Percentiles rank a stretch among this genome's conserved stretches.
These are phyloP conservation scores for Pteruthius melanotis DNA, from an alignment of 2,113 vertebrate genomes.

Conservation along the genomic window DNA sequence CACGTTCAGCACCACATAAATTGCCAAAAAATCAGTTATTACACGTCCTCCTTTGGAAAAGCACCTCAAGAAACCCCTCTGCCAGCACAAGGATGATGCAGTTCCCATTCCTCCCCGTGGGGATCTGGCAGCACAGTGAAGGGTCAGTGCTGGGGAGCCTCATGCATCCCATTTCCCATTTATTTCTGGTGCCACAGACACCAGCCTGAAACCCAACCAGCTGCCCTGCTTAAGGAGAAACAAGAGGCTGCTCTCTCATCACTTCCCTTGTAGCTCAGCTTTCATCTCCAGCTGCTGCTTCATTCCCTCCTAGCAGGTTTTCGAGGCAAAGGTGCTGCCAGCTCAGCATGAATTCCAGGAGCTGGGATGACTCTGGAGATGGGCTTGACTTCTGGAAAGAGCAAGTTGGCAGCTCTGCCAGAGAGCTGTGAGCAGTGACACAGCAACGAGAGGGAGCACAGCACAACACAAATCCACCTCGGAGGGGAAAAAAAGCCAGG, in stretches of 20 bases:
- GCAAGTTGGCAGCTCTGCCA: not conserved
- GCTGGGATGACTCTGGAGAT: not conserved
- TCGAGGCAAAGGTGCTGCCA: not conserved
- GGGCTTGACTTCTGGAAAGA: not conserved
- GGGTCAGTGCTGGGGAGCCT: rapidly evolving
- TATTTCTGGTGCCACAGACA: not conserved
- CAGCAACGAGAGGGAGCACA: not conserved
- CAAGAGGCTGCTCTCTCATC: not conserved
- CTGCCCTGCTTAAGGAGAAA: not conserved
- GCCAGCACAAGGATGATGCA: rapidly evolving
- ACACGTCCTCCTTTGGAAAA: rapidly evolving
- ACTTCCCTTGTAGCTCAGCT: not conserved
- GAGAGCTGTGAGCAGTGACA: not conserved
- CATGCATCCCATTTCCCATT: rapidly evolving
- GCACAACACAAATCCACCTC: not conserved
- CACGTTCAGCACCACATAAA: rapidly evolving
- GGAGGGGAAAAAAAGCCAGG: not conserved
- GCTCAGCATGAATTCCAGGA: rapidly evolving
- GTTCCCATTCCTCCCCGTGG: rapidly evolving
- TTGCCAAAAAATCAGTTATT: not conserved
- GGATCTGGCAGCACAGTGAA: rapidly evolving
- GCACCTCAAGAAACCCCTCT: not conserved
- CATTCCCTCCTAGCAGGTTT: not conserved
- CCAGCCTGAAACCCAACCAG: not conserved
- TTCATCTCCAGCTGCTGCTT: not conserved